Evolutionary conservation across 2,888 invertebrate genomes (phyloP), one percentile per base, ranked within the genome.

Genomic region (Atrina japonica): DNA sequence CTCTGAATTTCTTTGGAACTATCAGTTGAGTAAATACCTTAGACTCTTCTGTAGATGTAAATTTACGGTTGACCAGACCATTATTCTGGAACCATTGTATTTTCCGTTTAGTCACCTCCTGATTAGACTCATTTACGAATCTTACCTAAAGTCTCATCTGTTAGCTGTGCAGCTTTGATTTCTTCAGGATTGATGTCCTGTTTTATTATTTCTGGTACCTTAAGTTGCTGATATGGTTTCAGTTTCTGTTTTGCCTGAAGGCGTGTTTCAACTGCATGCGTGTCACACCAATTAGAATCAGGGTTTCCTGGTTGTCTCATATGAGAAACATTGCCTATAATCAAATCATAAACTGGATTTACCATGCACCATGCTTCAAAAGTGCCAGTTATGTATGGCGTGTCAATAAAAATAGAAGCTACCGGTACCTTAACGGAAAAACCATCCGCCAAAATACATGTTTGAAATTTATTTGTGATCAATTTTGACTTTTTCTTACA

Each of bases 261-360:
- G 14, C 56, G 21, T 2, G 66, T 66, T 29, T 47, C 47, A 21
- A 61, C 49, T 27, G 53, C 66, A 25, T 56, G 27, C n/a, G 11
- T n/a, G 18, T 11, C n/a, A 5, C 14, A 7, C 50, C 27, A 59
- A 14, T 30, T n/a, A 5, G 49, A 29, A 35, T 66, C 61, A 47
- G 53, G 60, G 21, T 49, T 21, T 9, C 25, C 53, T 35, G 60
- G 60, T 30, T 11, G 5, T 56, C 71, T 43, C 3, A 50, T 63
- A 3, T 60, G 47, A 2, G 14, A 14, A 21, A 68, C 49, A 25
- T 72, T 72, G 21, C 73, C 69, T 14, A 70, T 47, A 14, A 70
- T 49, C 18, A 73, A 25, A 40, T 74, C 74, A 56, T 66, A 74
- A 29, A 71, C 35, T 6, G 70, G 70, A n/a, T 30, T 59, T 35